Base-by-base conservation (phyloP, 2,888 invertebrate genomes). In the Aporophyla lueneburgensis region DNA sequence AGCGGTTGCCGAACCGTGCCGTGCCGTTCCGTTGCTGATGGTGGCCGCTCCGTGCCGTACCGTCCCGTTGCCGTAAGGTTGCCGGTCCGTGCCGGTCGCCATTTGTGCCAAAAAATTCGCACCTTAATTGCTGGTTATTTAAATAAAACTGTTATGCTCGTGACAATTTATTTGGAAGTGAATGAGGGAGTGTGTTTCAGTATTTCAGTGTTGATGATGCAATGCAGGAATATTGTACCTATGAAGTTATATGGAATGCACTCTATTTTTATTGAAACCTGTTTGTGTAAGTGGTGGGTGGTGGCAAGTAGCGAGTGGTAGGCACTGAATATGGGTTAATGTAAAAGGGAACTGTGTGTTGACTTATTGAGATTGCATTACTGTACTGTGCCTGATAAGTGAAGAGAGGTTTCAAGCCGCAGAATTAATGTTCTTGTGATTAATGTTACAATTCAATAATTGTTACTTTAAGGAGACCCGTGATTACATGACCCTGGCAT, bases 111-210 rank as follows among this genome's bases (percentile, higher is more conserved):
- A 74, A 74, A 46, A 68, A 54, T 12, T 49, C 10, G 33, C 27
- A 62, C 71, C 49, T 77, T 62, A 77, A 85, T 54, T 71, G 62
- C 54, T 63, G 63, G 63, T 62, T 43, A 71, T 76, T 84, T 69
- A 74, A 86, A 86, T 78, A 71, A 86, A 86, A 71, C 74, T 63
- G 70, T 78, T 68, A 56, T 66, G 24, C 61, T 68, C 21, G 59
- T n/a, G 59, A 75, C 73, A 70, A 77, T 86, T 80, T 75, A 77
- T 80, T 80, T 51, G 61, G 12, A 16, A 53, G 62, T 62, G 66
- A 80, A 86, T 77, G 74, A 71, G 65, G 9, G 24, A 74, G 65
- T 66, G 72, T 54, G 51, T 76, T 81, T 62, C 70, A 71, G 59
- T 72, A 62, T 74, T 63, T 72, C 56, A 58, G n/a, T 67, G 61